phyloP scores from a whole-genome alignment of 2,888 invertebrate genomes.

The Drosophila imparisetae region DNA sequence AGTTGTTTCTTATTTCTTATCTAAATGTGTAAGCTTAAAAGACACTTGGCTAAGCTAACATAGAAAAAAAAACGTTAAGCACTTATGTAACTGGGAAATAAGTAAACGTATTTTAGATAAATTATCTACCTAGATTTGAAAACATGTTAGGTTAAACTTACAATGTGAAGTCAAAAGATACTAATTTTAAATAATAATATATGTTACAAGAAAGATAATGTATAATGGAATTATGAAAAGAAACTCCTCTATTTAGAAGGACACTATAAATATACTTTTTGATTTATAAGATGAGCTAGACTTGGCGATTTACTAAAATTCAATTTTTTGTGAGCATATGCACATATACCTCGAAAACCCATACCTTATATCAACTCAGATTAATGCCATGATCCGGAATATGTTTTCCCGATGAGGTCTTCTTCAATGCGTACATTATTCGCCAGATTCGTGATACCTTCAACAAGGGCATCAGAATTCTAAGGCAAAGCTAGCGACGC shows the following conservation, averaged over 20 bases:
- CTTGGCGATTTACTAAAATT: neutral
- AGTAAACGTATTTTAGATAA: neutral
- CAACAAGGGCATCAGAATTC: conserved; percentile 22
- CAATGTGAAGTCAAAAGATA: too few relatives aligned
- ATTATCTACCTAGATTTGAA: neutral
- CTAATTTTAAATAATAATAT: too few relatives aligned
- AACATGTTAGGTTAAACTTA: neutral
- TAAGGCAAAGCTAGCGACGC: conserved; percentile 23
- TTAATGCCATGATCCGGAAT: neutral
- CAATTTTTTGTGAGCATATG: neutral
- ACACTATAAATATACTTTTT: neutral
- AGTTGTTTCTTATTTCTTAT: neutral
- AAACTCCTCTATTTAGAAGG: too few relatives aligned
- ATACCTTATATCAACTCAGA: neutral
- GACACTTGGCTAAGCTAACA: neutral
- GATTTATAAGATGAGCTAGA: neutral
- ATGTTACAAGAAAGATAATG: too few relatives aligned
- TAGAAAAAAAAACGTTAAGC: neutral
- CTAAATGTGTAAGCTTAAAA: neutral
- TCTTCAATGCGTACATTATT: neutral
- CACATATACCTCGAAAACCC: neutral
- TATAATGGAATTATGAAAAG: too few relatives aligned
- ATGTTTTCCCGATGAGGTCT: neutral
- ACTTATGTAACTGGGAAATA: neutral
- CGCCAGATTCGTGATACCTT: neutral